phyloP scores from a whole-genome alignment of 2,888 invertebrate genomes.

The Chaitophorus viminalis region DNA sequence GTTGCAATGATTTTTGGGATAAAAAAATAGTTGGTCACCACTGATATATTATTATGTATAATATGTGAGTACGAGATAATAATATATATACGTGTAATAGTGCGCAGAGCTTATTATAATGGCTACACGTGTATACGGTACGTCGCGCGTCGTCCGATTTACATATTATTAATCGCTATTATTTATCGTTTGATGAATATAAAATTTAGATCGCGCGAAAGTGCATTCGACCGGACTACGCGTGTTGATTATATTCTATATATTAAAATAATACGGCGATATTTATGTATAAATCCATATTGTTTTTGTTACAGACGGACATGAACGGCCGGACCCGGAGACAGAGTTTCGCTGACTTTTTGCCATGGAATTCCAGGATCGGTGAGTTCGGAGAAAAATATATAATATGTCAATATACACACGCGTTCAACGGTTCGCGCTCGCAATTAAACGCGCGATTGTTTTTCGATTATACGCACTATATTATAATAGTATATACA shows the following conservation, averaged over 20 bases:
- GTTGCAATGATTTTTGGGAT: no score
- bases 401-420: background rate
- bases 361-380: conserved; percentile 50
- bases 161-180: background rate
- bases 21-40: no score
- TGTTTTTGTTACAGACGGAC: conserved; percentile 32
- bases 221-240: background rate
- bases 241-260: background rate
- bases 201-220: background rate
- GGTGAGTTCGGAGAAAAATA: conserved; percentile 22
- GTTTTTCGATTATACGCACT: background rate
- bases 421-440: no score
- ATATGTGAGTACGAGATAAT: no score
- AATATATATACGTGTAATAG: no score
- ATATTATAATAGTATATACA: no score
- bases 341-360: conserved; percentile 47
- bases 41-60: no score
- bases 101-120: no score
- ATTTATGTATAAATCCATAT: background rate
- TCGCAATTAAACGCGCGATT: background rate
- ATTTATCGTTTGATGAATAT: background rate
- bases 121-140: background rate
- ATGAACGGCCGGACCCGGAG: conserved; percentile 41
- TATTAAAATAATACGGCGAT: no score
- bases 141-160: background rate